Evolutionary conservation across 2,888 invertebrate genomes (phyloP), one percentile per base, ranked within the genome.

Genomic region (Tholera decimalis): DNA sequence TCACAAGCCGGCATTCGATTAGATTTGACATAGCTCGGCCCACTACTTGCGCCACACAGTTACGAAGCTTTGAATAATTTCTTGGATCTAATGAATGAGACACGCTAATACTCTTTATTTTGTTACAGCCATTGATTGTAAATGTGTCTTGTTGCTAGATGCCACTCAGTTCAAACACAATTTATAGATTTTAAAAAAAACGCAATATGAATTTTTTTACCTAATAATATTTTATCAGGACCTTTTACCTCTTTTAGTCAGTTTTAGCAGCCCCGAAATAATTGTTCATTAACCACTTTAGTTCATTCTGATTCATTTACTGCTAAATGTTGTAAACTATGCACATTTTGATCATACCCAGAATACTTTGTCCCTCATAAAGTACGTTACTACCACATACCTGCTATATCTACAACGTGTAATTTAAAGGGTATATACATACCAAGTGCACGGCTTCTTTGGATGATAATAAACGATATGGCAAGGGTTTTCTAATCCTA

Each of bases 1-100:
- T 43, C 35, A 35, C 55, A 55, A 58, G 20, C 46, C 26, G 20
- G n/a, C 47, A 64, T 71, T 65, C 41, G 35, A 50, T 66, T 59
- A 71, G 54, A 53, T 50, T 49, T 69, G 55, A 60, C 35, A 47
- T 26, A 20, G 18, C 46, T 37, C 24, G 28, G 22, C 46, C 39
- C 28, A 46, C 33, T 54, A 28, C 50, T 28, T 13, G 13, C 6
- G 9, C 37, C 33, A 30, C 20, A 37, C 28, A 39, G 24, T 39
- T 56, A 35, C 13, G 7, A 41, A 18, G n/a, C n/a, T 49, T 51
- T 53, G 37, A 56, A 56, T n/a, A 37, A 22, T n/a, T n/a, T n/a
- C n/a, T n/a, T n/a, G 30, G 8, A 49, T 13, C n/a, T 49, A 64
- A 57, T 51, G 26, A 11, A 50, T 5, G 13, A 26, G 8, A 55